These are phyloP conservation scores for Watsonalla binaria DNA, from an alignment of 2,888 invertebrate species.

Conservation along the genomic window DNA sequence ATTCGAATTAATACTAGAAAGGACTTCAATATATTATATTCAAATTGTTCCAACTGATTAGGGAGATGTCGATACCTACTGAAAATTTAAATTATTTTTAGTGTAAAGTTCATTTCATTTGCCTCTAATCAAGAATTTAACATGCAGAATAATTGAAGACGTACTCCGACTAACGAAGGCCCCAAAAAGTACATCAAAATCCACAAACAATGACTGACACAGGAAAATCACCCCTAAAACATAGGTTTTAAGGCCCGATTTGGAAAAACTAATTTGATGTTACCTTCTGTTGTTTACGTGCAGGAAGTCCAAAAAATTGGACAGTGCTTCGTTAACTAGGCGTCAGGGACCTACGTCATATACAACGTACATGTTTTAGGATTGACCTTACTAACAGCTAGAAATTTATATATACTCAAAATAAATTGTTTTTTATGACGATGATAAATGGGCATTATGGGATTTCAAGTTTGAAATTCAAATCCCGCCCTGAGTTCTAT, in stretches of 20 bases:
- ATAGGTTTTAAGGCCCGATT: constrained; percentile 27
- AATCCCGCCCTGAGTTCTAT: too few relatives aligned
- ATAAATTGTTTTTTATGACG: too few relatives aligned
- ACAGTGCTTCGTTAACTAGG: constrained; percentile 63
- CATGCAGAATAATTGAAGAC: constrained; percentile 30
- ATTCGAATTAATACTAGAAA: too few relatives aligned
- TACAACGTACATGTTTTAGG: constrained; percentile 37
- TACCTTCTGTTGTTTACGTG: constrained; percentile 48
- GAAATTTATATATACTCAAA: too few relatives aligned
- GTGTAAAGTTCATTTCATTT: neutral
- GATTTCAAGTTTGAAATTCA: too few relatives aligned
- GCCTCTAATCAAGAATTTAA: constrained; percentile 17
- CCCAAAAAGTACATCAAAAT: constrained; percentile 44
- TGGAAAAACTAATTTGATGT: constrained; percentile 11
- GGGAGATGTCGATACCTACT: too few relatives aligned
- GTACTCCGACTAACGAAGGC: constrained; percentile 41
- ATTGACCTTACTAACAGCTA: constrained; percentile 10
- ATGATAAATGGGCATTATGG: too few relatives aligned
- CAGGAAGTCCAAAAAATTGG: constrained; percentile 58
- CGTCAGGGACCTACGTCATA: constrained; percentile 36
- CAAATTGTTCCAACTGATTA: too few relatives aligned
- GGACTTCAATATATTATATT: too few relatives aligned
- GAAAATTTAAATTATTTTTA: too few relatives aligned
- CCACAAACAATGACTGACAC: constrained; percentile 30
- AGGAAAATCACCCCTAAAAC: constrained; percentile 24